These are phyloP conservation scores for Hippolais icterina DNA, from an alignment of 2,113 vertebrate genomes.

Conservation along the genomic window DNA sequence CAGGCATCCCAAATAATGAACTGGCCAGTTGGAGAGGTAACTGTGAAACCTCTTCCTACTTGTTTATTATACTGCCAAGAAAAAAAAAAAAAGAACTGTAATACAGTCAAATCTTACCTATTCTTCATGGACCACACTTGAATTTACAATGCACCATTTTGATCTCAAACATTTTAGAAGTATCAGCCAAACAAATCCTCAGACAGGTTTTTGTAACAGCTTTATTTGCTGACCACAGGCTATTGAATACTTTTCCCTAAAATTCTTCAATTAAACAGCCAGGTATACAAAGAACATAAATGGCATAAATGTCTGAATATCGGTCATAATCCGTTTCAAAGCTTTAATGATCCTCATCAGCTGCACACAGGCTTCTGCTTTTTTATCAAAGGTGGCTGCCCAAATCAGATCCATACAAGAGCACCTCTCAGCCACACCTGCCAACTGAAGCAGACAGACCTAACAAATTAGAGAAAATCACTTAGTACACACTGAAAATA, in stretches of 20 bases:
- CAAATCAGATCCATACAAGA: background rate
- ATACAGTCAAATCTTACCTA: background rate
- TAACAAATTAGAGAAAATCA: background rate
- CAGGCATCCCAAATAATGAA: background rate
- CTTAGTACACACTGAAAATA: background rate
- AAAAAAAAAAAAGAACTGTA: background rate
- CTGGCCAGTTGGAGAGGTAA: background rate
- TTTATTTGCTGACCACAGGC: background rate
- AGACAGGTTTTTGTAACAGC: background rate
- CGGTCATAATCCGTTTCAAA: background rate
- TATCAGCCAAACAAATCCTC: background rate
- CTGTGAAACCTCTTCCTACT: background rate
- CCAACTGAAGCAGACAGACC: background rate
- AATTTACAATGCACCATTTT: background rate
- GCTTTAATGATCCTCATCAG: background rate
- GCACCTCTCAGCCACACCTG: background rate
- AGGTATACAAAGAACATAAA: background rate
- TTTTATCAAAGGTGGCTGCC: background rate
- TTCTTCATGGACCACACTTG: background rate
- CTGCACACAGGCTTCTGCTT: background rate
- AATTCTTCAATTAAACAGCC: background rate
- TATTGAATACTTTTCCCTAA: background rate
- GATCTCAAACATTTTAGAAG: background rate
- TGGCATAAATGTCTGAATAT: background rate
- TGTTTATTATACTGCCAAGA: accelerated